Base-by-base conservation (phyloP, 1,140 invertebrate species). In the Asbolus verrucosus region DNA sequence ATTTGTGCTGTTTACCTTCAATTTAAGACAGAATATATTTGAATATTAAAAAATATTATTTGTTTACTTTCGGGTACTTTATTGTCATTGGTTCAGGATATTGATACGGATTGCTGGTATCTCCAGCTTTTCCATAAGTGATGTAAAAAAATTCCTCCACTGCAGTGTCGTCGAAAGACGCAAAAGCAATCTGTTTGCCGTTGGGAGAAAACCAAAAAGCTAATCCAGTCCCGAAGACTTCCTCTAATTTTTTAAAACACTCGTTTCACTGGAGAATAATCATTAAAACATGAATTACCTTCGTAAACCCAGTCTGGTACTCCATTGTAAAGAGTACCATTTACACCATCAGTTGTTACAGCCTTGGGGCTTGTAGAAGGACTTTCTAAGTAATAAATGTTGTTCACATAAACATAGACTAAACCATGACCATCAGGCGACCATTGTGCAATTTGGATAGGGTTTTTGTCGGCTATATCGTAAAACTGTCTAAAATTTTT, bases 11-110 rank as follows among this genome's bases (percentile, higher is more conserved):
- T n/a, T n/a, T n/a, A n/a, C n/a, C n/a, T n/a, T n/a, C n/a, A n/a
- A n/a, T n/a, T n/a, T n/a, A n/a, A n/a, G n/a, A n/a, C n/a, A n/a
- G n/a, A n/a, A n/a, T n/a, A n/a, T n/a, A n/a, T n/a, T n/a, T n/a
- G n/a, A n/a, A n/a, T n/a, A n/a, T n/a, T n/a, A n/a, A n/a, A n/a
- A n/a, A n/a, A n/a, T n/a, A n/a, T n/a, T n/a, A n/a, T n/a, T n/a
- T n/a, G n/a, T n/a, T 16, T 8, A 89, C 92, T 86, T 96, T 96
- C 0, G 94, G 94, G 83, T 96, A 97, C 76, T 90, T 89, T 67
- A 96, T 89, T 41, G 86, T 83, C 60, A 91, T 83, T 41, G 86
- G 78, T 66, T 85, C 77, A 6, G 87, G 85, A 71, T 90, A 90
- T 77, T 88, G 87, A 70, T 84, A 85, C 13, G n/a, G n/a, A n/a